Conservation (phyloP, 92 coral and sea anemone genomes). For the Umimayanthus chanpuru region DNA sequence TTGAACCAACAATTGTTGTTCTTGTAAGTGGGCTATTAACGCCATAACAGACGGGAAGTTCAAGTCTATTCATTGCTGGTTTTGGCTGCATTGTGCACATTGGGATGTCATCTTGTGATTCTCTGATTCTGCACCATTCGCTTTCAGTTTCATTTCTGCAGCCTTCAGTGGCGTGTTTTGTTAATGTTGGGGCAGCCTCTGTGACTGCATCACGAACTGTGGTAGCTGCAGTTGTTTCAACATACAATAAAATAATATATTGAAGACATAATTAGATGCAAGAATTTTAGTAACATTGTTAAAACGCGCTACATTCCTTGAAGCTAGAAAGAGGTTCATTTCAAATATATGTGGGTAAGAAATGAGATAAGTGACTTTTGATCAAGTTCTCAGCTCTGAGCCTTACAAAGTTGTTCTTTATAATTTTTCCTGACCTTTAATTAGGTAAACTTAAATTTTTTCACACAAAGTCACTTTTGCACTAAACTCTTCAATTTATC, state of each 20-base stretch:
- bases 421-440: too few species aligned
- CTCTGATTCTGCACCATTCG: not conserved
- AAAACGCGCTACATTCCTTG: too few species aligned
- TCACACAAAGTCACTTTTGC: too few species aligned
- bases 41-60: not conserved
- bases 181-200: not conserved
- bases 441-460: too few species aligned
- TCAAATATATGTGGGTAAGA: too few species aligned
- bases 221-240: constrained; percentile 6
- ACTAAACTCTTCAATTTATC: too few species aligned
- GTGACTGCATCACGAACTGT: not conserved
- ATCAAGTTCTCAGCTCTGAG: too few species aligned
- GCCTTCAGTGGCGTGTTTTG: not conserved
- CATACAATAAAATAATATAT: not conserved
- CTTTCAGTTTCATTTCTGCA: not conserved
- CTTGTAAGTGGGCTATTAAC: not conserved
- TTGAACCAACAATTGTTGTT: not conserved
- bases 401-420: too few species aligned
- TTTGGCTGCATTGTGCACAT: not conserved
- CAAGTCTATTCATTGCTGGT: not conserved
- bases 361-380: too few species aligned
- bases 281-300: not conserved
- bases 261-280: not conserved
- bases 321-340: too few species aligned
- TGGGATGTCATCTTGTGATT: not conserved